Conservation (phyloP, 35 echinoderm and acorn worm genomes). For the Ophiothrix spiculata region DNA sequence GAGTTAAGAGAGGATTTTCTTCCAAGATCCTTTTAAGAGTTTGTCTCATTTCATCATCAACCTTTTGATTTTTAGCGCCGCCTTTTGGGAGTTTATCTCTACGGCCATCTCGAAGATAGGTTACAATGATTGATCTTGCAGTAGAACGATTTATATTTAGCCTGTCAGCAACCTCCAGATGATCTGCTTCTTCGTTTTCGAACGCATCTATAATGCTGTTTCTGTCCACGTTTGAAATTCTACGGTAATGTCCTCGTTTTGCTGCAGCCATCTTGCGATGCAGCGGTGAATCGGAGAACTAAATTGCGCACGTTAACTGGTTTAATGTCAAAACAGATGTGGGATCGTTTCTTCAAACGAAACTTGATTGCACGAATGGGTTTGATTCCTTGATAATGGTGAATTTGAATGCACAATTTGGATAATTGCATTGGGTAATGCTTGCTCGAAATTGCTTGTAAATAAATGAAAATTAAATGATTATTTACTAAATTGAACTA, state of each 20-base stretch:
- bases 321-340: neutral
- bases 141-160: conserved; percentile 29
- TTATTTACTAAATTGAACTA: neutral
- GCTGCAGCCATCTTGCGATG: neutral
- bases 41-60: conserved; percentile 7
- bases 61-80: conserved; percentile 3
- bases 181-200: conserved; percentile 5
- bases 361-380: neutral
- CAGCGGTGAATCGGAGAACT: neutral
- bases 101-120: conserved; percentile 16
- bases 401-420: neutral
- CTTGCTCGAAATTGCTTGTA: neutral
- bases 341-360: too few relatives aligned
- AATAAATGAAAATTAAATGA: neutral
- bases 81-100: conserved; percentile 20
- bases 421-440: neutral
- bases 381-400: neutral
- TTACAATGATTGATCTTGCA: conserved; percentile 32
- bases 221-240: conserved; percentile 15
- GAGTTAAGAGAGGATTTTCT: neutral
- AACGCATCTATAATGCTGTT: conserved; percentile 24
- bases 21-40: neutral
- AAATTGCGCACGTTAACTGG: neutral
- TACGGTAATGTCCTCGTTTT: neutral
- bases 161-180: conserved; percentile 28